Percentiles rank a stretch among this genome's conserved stretches.
Evolutionary conservation across 2,888 invertebrate genomes (phyloP).

Genomic region (Saturnia pavonia): DNA sequence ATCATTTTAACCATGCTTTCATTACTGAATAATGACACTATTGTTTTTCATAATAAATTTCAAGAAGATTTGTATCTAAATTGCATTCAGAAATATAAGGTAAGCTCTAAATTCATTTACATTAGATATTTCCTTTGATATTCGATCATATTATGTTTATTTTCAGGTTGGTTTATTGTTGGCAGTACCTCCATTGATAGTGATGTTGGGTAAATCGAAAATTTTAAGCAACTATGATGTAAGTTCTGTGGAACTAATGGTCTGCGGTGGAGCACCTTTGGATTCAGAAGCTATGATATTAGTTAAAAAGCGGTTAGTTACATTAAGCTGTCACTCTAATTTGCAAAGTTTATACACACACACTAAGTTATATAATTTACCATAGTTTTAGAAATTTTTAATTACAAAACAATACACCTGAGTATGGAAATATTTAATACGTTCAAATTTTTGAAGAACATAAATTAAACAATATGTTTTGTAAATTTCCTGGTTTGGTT

Average conservation of each 20-base stretch:
- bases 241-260: slow-evolving; percentile 50
- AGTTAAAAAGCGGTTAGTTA: slow-evolving; percentile 47
- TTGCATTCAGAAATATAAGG: slow-evolving; percentile 60
- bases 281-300: slow-evolving; percentile 42
- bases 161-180: slow-evolving; percentile 42
- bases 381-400: too few species aligned
- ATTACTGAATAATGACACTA: slow-evolving; percentile 38
- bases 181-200: slow-evolving; percentile 54
- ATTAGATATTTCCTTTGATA: slow-evolving; percentile 4
- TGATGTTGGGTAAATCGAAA: slow-evolving; percentile 52
- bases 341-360: too few species aligned
- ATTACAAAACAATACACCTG: too few species aligned
- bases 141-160: not conserved
- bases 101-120: slow-evolving; percentile 26
- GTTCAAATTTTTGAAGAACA: too few species aligned
- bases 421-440: too few species aligned
- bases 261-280: slow-evolving; percentile 61
- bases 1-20: slow-evolving; percentile 40
- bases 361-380: too few species aligned
- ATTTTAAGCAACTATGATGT: slow-evolving; percentile 51
- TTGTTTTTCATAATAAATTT: slow-evolving; percentile 52
- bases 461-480: too few species aligned
- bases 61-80: slow-evolving; percentile 51
- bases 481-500: too few species aligned
- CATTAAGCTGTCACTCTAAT: not conserved